These are phyloP conservation scores for Drosophila helvetica DNA, from an alignment of 2,888 invertebrate genomes.

Conservation along the genomic window DNA sequence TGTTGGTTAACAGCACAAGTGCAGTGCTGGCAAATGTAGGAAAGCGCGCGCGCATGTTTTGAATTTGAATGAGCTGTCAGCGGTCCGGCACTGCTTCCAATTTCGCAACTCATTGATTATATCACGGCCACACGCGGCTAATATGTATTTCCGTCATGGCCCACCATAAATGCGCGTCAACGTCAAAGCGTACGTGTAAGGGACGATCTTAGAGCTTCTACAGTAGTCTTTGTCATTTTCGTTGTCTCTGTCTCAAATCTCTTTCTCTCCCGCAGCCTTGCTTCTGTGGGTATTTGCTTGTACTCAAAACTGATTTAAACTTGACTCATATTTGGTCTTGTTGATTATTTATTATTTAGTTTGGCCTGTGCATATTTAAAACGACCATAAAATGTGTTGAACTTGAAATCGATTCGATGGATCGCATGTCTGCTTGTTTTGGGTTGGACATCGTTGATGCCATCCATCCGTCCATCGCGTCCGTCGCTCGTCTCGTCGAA, in stretches of 20 bases:
- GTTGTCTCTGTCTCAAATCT: neutral
- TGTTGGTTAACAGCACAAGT: neutral
- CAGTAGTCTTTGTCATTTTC: neutral
- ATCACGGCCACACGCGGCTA: conserved; percentile 60
- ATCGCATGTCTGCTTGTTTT: conserved; percentile 34
- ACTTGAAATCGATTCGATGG: conserved; percentile 74
- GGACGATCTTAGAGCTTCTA: conserved; percentile 25
- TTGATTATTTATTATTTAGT: conserved; percentile 50
- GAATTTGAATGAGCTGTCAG: conserved; percentile 57
- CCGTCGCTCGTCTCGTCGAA: conserved; percentile 49
- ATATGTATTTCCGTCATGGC: conserved; percentile 78
- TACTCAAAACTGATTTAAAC: conserved; percentile 33
- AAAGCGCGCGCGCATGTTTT: conserved; percentile 58
- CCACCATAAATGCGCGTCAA: conserved; percentile 32
- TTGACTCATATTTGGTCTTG: conserved; percentile 49
- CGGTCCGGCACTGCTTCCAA: conserved; percentile 22
- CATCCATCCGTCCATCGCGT: conserved; percentile 10
- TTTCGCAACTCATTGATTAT: conserved; percentile 70
- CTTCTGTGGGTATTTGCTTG: conserved; percentile 37
- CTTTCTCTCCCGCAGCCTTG: conserved; percentile 45
- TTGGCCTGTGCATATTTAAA: conserved; percentile 50
- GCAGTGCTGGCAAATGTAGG: neutral
- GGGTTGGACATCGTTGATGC: conserved; percentile 49
- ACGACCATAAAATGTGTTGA: conserved; percentile 61
- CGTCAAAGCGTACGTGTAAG: conserved; percentile 60